These are phyloP conservation scores for Pithecia hirsuta DNA, from an alignment of 2,797 vertebrate genomes.

Conservation along the genomic window DNA sequence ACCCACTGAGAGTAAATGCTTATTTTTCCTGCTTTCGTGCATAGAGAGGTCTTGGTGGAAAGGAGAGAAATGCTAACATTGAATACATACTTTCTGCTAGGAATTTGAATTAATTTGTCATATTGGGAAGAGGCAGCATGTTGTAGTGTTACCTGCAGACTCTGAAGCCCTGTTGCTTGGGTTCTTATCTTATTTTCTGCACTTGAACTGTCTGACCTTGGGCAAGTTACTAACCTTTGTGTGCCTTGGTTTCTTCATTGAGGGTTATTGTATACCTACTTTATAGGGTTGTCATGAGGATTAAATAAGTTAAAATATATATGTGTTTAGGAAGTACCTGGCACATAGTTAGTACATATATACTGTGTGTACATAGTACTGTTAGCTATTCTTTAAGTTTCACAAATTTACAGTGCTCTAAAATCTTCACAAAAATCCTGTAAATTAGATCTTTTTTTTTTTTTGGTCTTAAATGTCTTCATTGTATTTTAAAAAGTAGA, in stretches of 20 bases:
- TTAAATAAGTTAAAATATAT: background rate
- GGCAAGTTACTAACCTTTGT: background rate
- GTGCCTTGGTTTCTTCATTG: background rate
- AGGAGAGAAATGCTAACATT: background rate
- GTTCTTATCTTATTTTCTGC: background rate
- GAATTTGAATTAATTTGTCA: constrained; percentile 26
- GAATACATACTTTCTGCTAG: background rate
- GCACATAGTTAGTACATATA: background rate
- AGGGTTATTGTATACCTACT: background rate
- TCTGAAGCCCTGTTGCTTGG: background rate
- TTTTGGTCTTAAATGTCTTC: background rate
- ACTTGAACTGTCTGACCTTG: background rate
- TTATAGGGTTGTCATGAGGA: background rate
- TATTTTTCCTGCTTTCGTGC: background rate
- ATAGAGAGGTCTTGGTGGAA: background rate
- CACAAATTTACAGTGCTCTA: background rate
- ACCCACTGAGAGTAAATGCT: constrained; percentile 2
- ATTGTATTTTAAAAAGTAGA: background rate
- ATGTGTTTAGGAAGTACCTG: background rate
- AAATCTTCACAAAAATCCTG: background rate
- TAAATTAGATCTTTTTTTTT: background rate
- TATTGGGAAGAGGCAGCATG: background rate
- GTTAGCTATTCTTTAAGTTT: constrained; percentile 46
- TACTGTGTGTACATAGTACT: background rate
- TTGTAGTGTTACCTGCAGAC: background rate